phyloP scores from a whole-genome alignment of 2,113 vertebrate species.

The Cryptotis parvus region DNA sequence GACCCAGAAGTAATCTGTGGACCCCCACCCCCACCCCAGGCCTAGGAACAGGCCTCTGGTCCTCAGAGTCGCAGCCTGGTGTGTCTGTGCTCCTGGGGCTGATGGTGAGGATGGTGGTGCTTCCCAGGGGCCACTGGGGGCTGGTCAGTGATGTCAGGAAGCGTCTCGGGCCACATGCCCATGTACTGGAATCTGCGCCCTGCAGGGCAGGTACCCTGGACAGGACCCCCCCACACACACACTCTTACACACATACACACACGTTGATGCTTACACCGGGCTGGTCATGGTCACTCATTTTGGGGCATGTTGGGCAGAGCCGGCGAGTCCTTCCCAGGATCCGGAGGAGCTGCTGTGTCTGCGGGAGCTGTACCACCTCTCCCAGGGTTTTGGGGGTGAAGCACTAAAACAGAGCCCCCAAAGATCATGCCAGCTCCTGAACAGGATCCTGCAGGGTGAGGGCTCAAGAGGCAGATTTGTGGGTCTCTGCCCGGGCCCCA shows the following conservation, averaged over 20 bases:
- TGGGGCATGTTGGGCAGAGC: not conserved
- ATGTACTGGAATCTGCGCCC: not conserved
- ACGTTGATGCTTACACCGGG: not conserved
- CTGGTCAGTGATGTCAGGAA: conserved; percentile 15
- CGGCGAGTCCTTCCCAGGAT: not conserved
- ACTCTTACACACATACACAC: not conserved
- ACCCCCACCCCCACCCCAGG: not conserved
- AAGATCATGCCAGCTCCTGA: not conserved
- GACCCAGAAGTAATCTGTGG: not conserved
- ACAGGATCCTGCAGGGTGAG: conserved; percentile 2
- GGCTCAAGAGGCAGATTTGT: conserved; percentile 13
- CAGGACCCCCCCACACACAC: not conserved
- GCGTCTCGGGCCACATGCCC: not conserved
- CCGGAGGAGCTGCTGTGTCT: not conserved
- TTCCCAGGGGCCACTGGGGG: not conserved
- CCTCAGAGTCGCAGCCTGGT: not conserved
- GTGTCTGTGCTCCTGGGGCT: not conserved
- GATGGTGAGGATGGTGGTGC: not conserved
- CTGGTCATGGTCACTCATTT: not conserved
- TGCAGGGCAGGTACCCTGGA: not conserved
- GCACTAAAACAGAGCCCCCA: not conserved
- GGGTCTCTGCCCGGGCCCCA: not conserved
- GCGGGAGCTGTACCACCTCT: not conserved
- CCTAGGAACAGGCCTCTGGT: not conserved
- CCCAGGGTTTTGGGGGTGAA: not conserved